These are phyloP conservation scores for Hemitrygon akajei DNA, from an alignment of 2,797 vertebrate species.

Conservation along the genomic window DNA sequence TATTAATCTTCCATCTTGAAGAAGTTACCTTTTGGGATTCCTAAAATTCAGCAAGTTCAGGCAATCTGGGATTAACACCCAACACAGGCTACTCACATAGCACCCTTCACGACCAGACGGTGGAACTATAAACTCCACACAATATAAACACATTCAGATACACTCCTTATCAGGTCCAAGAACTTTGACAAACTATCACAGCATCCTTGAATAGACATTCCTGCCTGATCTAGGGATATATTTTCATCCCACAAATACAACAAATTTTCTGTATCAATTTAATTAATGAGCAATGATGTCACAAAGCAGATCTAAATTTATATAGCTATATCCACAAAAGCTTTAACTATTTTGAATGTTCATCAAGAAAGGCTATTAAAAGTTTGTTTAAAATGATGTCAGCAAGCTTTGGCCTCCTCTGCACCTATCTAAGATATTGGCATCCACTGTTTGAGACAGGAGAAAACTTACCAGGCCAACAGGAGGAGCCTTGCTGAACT, in stretches of 20 bases:
- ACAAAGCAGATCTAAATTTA: not conserved
- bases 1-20: not conserved
- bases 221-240: not conserved
- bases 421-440: not conserved
- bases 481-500: conserved; percentile 83
- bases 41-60: not conserved
- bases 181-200: not conserved
- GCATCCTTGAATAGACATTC: not conserved
- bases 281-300: not conserved
- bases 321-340: not conserved
- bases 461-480: conserved; percentile 78
- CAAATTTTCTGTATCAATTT: not conserved
- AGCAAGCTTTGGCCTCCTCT: not conserved
- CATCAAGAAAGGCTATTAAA: not conserved
- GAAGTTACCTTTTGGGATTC: not conserved
- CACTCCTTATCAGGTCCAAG: not conserved
- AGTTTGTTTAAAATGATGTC: not conserved
- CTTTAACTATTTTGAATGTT: not conserved
- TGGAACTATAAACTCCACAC: not conserved
- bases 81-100: not conserved
- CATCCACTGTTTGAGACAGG: not conserved
- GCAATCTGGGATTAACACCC: not conserved
- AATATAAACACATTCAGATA: not conserved
- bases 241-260: not conserved
- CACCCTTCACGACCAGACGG: not conserved